Percentiles rank a stretch among this genome's conserved stretches.
These are phyloP conservation scores for Sandelia bainsii DNA, from an alignment of 2,797 vertebrate species.

Conservation along the genomic window DNA sequence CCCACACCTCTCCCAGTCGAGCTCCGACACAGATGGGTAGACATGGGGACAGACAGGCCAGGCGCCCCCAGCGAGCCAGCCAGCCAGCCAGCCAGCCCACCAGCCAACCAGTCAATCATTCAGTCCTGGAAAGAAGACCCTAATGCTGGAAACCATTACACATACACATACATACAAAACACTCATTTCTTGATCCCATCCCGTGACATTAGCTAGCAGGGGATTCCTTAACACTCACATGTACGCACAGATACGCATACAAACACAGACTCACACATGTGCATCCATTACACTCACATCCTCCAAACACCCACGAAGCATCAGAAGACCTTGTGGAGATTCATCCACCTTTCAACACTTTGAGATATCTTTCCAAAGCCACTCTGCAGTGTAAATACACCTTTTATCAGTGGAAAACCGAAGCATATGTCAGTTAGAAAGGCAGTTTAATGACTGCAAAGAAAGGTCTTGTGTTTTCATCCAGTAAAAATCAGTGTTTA, in stretches of 20 bases:
- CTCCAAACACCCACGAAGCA: constrained; percentile 26
- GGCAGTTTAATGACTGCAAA: constrained; percentile 22
- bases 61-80: constrained; percentile 57
- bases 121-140: constrained; percentile 47
- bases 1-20: constrained; percentile 75
- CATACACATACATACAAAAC: constrained; percentile 14
- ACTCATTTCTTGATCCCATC: constrained; percentile 37
- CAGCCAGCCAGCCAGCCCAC: constrained; percentile 32
- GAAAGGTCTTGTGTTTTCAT: constrained; percentile 12
- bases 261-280: constrained; percentile 65
- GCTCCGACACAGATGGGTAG: constrained; percentile 77
- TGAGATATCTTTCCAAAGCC: constrained; percentile 20
- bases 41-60: constrained; percentile 77
- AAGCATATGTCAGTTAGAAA: constrained; percentile 31
- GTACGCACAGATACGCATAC: constrained; percentile 36
- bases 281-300: constrained; percentile 28
- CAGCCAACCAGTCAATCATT: constrained; percentile 48
- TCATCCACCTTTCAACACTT: constrained; percentile 64
- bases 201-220: constrained; percentile 60
- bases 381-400: background rate
- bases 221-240: constrained; percentile 65
- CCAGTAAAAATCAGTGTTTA: background rate
- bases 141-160: constrained; percentile 53
- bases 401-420: constrained; percentile 29
- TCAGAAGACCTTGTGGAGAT: constrained; percentile 29